These are phyloP conservation scores for Hydrocynus forskahlii DNA, from an alignment of 2,797 vertebrate genomes.

Conservation along the genomic window DNA sequence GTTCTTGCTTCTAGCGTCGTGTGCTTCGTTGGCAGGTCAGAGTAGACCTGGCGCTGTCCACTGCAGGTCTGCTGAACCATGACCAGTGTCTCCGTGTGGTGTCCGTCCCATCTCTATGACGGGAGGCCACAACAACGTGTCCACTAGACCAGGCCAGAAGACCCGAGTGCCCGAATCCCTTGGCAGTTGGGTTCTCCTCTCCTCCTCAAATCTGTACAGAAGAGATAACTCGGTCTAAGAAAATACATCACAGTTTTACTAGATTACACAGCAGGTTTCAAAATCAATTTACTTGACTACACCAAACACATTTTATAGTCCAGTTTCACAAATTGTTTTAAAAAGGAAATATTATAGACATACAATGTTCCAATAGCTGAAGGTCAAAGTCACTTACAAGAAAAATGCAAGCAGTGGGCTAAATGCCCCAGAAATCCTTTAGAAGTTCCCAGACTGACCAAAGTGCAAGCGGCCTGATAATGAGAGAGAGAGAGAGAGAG, in stretches of 20 bases:
- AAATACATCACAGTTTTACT: background rate
- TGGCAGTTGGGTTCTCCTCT: conserved; percentile 41
- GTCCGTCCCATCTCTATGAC: background rate
- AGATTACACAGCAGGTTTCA: background rate
- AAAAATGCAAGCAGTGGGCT: conserved; percentile 23
- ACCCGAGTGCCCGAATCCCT: conserved; percentile 38
- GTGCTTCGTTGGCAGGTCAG: conserved; percentile 28
- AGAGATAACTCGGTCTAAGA: too few relatives aligned
- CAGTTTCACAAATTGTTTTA: too few relatives aligned
- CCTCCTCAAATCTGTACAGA: conserved; percentile 30
- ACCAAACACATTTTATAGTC: too few relatives aligned
- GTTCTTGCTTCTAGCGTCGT: conserved; percentile 42
- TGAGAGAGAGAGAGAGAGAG: background rate
- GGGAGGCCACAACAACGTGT: background rate
- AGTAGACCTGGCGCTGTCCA: conserved; percentile 46
- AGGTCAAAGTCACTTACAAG: conserved; percentile 9
- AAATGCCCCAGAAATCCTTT: conserved; percentile 30
- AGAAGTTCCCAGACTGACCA: background rate
- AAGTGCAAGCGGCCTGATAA: background rate
- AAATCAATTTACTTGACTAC: too few relatives aligned
- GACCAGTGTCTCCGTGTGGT: conserved; percentile 3
- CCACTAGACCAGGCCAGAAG: conserved; percentile 21
- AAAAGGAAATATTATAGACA: too few relatives aligned
- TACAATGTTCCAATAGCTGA: too few relatives aligned
- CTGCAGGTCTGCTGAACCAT: conserved; percentile 46